Evolutionary conservation across 1,140 invertebrate species (phyloP).

Genomic region (Wiebesia pumilae): DNA sequence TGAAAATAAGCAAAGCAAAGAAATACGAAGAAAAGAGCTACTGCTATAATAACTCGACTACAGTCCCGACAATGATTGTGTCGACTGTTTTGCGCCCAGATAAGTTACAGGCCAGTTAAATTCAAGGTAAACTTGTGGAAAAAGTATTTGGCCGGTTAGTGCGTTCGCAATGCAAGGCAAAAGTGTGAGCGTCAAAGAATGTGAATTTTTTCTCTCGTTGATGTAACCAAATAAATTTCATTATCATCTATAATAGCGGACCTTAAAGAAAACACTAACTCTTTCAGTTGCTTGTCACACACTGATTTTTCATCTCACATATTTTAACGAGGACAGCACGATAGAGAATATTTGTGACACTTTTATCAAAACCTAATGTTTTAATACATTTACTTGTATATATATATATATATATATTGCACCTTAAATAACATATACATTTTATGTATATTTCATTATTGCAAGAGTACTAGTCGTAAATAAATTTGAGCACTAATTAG

Average conservation of each 20-base stretch:
- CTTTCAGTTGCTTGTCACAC: not conserved
- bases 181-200: not conserved
- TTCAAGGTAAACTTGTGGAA: constrained; percentile 54
- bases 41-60: constrained; percentile 31
- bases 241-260: not conserved
- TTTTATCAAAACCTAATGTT: no score
- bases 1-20: not conserved
- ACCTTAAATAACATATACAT: no score
- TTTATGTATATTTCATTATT: no score
- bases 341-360: no score
- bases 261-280: not conserved
- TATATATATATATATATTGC: no score
- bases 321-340: no score
- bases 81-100: constrained; percentile 34
- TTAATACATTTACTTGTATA: no score
- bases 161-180: not conserved
- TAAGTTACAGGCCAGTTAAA: constrained; percentile 59
- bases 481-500: no score
- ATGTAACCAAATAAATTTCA: constrained; percentile 9
- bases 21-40: constrained; percentile 17
- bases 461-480: no score
- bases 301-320: not conserved
- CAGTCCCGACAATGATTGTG: not conserved
- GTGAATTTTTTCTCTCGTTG: not conserved
- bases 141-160: constrained; percentile 50